phyloP scores from a whole-genome alignment of 1,140 invertebrate species.

The Cydia pomonella region DNA sequence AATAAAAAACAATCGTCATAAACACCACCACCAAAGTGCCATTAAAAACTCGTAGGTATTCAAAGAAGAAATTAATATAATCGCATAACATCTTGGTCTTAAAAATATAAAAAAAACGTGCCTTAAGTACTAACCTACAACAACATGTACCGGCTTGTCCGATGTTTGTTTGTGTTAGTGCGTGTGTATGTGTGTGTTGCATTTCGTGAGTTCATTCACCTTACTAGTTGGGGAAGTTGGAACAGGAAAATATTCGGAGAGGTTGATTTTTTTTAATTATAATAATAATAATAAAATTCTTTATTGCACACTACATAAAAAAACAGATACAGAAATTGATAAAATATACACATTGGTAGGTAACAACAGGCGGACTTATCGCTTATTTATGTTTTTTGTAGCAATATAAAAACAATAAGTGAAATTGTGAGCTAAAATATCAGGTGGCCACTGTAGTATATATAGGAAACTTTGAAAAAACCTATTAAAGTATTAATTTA shows the following conservation, averaged over 20 bases:
- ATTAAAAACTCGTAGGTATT: background rate
- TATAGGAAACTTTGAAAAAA: no score
- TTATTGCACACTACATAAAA: no score
- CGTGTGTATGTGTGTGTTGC: slow-evolving; percentile 62
- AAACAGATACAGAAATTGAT: no score
- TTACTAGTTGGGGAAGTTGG: slow-evolving; percentile 76
- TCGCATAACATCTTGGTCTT: slow-evolving; percentile 38
- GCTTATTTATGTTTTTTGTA: slow-evolving; percentile 17
- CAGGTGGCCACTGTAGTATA: no score
- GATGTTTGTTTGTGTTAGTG: slow-evolving; percentile 54
- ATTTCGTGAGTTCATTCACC: slow-evolving; percentile 79
- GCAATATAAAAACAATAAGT: slow-evolving; percentile 25
- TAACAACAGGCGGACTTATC: no score
- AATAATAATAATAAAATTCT: no score
- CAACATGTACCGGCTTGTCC: slow-evolving; percentile 59
- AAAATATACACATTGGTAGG: no score
- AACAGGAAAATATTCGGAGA: slow-evolving; percentile 47
- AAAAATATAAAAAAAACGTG: slow-evolving; percentile 43
- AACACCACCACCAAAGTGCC: background rate
- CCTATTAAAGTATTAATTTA: no score
- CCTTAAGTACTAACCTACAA: slow-evolving; percentile 64
- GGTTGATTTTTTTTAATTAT: background rate
- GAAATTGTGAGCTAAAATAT: no score
- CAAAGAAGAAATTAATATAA: slow-evolving; percentile 6
- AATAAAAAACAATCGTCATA: background rate